Evolutionary conservation across 2,888 invertebrate genomes (phyloP).

Genomic region (Drosophila demipolita): DNA sequence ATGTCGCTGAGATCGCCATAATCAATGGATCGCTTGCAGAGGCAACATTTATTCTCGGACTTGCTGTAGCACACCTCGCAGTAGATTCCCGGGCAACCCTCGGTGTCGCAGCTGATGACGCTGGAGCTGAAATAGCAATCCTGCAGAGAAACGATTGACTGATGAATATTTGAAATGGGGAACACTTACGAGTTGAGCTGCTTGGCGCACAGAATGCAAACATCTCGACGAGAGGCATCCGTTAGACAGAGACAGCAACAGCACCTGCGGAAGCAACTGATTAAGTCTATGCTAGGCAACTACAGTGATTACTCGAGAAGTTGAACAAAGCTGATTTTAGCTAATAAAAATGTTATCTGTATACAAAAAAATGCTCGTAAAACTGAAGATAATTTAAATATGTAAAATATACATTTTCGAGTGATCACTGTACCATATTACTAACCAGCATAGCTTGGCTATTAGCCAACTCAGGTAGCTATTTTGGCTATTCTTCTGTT

Average conservation of each 20-base stretch:
- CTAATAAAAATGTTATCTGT: not conserved
- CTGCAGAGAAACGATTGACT: slow-evolving; percentile 7
- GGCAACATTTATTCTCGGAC: slow-evolving; percentile 90
- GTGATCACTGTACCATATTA: not conserved
- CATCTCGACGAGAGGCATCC: not conserved
- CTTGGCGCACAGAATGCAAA: slow-evolving; percentile 50
- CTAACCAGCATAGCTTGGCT: slow-evolving; percentile 83
- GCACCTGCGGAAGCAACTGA: slow-evolving; percentile 5
- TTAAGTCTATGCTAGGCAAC: no score
- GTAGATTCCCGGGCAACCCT: slow-evolving; percentile 89
- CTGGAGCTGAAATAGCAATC: slow-evolving; percentile 54
- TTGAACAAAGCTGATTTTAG: not conserved
- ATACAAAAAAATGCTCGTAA: not conserved
- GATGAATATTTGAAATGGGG: not conserved
- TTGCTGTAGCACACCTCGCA: slow-evolving; percentile 91
- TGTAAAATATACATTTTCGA: not conserved
- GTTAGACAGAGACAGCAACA: slow-evolving; percentile 29
- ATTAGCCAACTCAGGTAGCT: slow-evolving; percentile 87
- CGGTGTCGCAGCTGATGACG: slow-evolving; percentile 86
- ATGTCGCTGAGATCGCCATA: slow-evolving; percentile 92
- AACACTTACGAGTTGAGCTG: slow-evolving; percentile 49
- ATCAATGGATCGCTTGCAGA: slow-evolving; percentile 91
- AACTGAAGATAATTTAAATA: not conserved
- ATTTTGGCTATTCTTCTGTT: slow-evolving; percentile 83
- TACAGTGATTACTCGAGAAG: not conserved